Evolutionary conservation across 1,140 invertebrate species (phyloP).

Genomic region (Thalassaphorura encarpata): DNA sequence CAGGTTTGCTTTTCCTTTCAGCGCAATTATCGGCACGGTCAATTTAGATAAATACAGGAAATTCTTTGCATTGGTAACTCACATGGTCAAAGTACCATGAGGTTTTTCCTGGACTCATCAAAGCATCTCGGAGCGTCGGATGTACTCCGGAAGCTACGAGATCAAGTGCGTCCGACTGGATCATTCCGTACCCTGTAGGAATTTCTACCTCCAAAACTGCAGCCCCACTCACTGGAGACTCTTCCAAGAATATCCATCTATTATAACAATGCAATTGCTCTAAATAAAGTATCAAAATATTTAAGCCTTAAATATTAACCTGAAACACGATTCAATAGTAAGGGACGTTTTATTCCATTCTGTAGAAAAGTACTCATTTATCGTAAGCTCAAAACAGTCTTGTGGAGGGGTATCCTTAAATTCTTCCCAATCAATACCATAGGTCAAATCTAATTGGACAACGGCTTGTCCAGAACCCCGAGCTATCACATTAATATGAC

Average conservation of each 20-base stretch:
- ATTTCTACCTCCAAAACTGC: conserved; percentile 82
- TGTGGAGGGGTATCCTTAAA: conserved; percentile 42
- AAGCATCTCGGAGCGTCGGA: conserved; percentile 37
- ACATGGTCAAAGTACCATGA: conserved; percentile 42
- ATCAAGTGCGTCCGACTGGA: conserved; percentile 54
- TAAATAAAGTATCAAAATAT: background rate
- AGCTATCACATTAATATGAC: conserved; percentile 44
- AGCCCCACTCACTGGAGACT: conserved; percentile 76
- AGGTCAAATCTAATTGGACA: conserved; percentile 46
- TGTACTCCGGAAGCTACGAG: conserved; percentile 36
- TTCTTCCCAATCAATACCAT: conserved; percentile 43
- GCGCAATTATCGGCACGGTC: background rate
- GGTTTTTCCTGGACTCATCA: conserved; percentile 36
- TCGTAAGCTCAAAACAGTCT: conserved; percentile 41
- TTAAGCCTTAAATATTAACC: conserved; percentile 31
- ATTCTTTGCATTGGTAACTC: conserved; percentile 20
- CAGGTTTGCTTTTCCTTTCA: background rate
- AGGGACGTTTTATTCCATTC: conserved; percentile 49
- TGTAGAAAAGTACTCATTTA: conserved; percentile 40
- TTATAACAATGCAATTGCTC: too few species aligned
- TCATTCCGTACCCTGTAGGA: conserved; percentile 87
- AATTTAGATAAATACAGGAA: background rate
- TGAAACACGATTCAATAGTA: conserved; percentile 41
- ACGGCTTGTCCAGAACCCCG: conserved; percentile 49
- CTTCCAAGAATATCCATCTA: conserved; percentile 60